Conservation (phyloP, 2,797 vertebrate species). For the Streptopelia turtur region DNA sequence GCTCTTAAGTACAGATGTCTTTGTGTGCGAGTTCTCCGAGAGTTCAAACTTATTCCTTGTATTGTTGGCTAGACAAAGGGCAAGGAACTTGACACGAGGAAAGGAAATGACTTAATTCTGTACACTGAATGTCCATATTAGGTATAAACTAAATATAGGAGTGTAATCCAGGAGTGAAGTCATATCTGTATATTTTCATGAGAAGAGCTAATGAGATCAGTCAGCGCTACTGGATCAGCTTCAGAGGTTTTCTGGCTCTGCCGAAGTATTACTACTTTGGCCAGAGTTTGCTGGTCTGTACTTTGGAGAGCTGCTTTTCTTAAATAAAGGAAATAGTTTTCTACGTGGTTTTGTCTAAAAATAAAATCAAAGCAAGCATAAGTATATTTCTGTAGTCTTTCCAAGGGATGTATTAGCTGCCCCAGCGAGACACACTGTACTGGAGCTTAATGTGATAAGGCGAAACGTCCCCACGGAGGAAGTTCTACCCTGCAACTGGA, state of each 20-base stretch:
- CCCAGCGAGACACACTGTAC: neutral
- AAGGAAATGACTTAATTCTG: slow-evolving; percentile 75
- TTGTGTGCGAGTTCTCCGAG: neutral
- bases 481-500: neutral
- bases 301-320: slow-evolving; percentile 12
- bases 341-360: neutral
- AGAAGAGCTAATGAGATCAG: slow-evolving; percentile 68
- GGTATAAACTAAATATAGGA: slow-evolving; percentile 83
- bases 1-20: slow-evolving; percentile 28
- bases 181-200: slow-evolving; percentile 74
- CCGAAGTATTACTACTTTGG: slow-evolving; percentile 11
- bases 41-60: slow-evolving; percentile 67
- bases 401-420: neutral
- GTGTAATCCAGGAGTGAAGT: slow-evolving; percentile 78
- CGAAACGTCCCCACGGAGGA: neutral
- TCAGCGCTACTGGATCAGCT: slow-evolving; percentile 51
- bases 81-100: slow-evolving; percentile 66
- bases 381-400: neutral
- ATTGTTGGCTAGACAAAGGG: slow-evolving; percentile 80
- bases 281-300: neutral
- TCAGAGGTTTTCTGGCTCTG: slow-evolving; percentile 44
- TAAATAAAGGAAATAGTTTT: slow-evolving; percentile 7
- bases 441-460: neutral
- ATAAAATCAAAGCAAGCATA: neutral
- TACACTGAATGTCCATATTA: slow-evolving; percentile 78